These are phyloP conservation scores for Parnassius mnemosyne DNA, from an alignment of 2,888 invertebrate genomes.

Conservation along the genomic window DNA sequence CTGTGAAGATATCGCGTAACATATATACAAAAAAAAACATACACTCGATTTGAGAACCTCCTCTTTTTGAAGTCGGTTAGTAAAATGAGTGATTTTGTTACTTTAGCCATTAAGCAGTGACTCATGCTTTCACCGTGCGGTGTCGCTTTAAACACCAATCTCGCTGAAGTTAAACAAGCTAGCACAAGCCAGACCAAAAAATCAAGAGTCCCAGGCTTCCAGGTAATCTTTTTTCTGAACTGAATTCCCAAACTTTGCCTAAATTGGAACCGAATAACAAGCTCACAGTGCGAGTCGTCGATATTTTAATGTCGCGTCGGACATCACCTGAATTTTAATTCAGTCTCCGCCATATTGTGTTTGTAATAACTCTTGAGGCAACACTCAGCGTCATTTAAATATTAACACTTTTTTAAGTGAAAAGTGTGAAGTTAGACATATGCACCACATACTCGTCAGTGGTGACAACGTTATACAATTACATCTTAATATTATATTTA, in stretches of 20 bases:
- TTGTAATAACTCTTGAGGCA: slow-evolving; percentile 4
- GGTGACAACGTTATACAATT: too few species aligned
- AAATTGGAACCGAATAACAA: slow-evolving; percentile 29
- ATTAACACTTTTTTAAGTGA: too few species aligned
- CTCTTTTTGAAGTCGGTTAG: too few species aligned
- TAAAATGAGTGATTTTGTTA: too few species aligned
- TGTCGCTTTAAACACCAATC: not conserved
- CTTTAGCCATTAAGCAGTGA: not conserved
- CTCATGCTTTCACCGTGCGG: not conserved
- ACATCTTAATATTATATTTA: too few species aligned
- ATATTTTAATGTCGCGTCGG: slow-evolving; percentile 34
- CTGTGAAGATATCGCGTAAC: too few species aligned
- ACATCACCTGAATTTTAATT: slow-evolving; percentile 44
- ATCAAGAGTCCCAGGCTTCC: slow-evolving; percentile 10
- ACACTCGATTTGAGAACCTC: too few species aligned
- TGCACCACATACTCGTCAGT: too few species aligned
- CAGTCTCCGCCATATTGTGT: slow-evolving; percentile 9
- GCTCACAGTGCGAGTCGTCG: slow-evolving; percentile 26
- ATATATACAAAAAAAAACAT: too few species aligned
- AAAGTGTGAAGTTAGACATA: too few species aligned
- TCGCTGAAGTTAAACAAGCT: not conserved
- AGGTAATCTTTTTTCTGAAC: slow-evolving; percentile 4
- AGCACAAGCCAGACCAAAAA: not conserved
- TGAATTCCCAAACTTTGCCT: slow-evolving; percentile 8
- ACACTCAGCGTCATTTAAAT: slow-evolving; percentile 1